Evolutionary conservation across 2,888 invertebrate species (phyloP).

Genomic region (Polyploca ridens): DNA sequence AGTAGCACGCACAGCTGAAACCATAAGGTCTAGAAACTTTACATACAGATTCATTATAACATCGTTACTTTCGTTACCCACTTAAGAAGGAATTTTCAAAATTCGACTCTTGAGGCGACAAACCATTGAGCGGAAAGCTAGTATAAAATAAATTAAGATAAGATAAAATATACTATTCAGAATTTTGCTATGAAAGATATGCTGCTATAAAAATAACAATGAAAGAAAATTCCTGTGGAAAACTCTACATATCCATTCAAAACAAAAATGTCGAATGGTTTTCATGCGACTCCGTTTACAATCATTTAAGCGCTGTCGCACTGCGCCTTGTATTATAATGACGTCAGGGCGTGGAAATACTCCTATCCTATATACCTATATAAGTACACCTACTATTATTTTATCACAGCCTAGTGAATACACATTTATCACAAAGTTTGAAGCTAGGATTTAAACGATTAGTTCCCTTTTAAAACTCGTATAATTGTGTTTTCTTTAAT

Average conservation of each 20-base stretch:
- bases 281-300: conserved; percentile 7
- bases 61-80: no score
- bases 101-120: no score
- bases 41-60: no score
- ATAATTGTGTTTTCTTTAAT: not conserved
- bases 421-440: not conserved
- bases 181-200: not conserved
- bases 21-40: no score
- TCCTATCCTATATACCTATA: no score
- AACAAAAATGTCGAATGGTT: not conserved
- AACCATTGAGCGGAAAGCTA: no score
- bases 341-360: conserved; percentile 2
- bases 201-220: not conserved
- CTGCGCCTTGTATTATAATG: conserved; percentile 8
- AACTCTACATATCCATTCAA: conserved; percentile 1
- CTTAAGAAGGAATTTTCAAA: no score
- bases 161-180: no score
- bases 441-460: not conserved
- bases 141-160: no score
- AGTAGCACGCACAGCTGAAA: no score
- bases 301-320: conserved; percentile 8
- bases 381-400: not conserved
- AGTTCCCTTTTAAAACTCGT: not conserved
- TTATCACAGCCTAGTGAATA: conserved; percentile 7
- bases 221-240: not conserved